phyloP scores from a whole-genome alignment of 2,888 invertebrate species.

The Eueremaeus valkanovi region DNA sequence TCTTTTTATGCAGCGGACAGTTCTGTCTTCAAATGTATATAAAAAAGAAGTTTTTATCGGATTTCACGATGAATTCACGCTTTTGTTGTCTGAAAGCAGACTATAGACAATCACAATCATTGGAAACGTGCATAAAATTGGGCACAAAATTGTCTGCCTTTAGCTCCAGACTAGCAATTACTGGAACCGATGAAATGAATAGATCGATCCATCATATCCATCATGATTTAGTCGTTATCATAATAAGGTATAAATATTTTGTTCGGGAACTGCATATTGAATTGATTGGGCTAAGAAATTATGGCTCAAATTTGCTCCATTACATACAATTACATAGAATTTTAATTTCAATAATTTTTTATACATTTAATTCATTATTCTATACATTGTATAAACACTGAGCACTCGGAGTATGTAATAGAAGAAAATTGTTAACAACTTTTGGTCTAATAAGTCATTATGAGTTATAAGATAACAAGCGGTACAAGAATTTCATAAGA shows the following conservation, averaged over 20 bases:
- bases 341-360: background rate
- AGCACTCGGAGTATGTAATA: background rate
- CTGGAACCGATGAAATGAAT: slow-evolving; percentile 17
- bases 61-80: background rate
- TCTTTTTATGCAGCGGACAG: background rate
- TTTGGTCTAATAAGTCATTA: background rate
- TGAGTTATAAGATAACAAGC: slow-evolving; percentile 10
- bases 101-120: slow-evolving; percentile 8
- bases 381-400: background rate
- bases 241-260: slow-evolving; percentile 29
- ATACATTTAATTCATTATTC: background rate
- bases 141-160: slow-evolving; percentile 19
- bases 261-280: background rate
- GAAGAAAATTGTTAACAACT: slow-evolving; percentile 2
- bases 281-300: background rate
- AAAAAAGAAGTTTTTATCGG: background rate
- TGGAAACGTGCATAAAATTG: slow-evolving; percentile 32
- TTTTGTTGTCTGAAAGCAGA: background rate
- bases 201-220: slow-evolving; percentile 10
- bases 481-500: slow-evolving; percentile 3
- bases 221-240: slow-evolving; percentile 25
- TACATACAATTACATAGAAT: background rate
- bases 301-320: background rate
- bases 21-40: background rate
- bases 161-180: slow-evolving; percentile 5